Conservation (phyloP, 35 echinoderm and acorn worm genomes). For the Eucidaris tribuloides region DNA sequence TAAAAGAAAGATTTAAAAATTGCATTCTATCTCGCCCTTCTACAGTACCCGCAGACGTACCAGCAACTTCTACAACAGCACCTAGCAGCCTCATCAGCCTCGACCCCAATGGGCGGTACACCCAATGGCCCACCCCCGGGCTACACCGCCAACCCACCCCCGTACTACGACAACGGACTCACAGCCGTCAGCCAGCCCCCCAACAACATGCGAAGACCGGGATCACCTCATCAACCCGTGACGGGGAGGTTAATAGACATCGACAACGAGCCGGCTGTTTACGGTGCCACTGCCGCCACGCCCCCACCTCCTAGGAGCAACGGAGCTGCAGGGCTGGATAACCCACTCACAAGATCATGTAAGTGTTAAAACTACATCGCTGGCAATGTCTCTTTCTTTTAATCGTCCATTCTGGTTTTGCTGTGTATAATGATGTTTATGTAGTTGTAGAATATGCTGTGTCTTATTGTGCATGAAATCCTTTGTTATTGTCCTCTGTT, state of each 20-base stretch:
- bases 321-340: neutral
- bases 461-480: too few species aligned
- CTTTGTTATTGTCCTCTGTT: too few species aligned
- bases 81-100: neutral
- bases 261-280: neutral
- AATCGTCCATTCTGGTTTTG: too few species aligned
- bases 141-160: slow-evolving; percentile 3
- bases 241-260: slow-evolving; percentile 26
- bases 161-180: neutral
- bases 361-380: too few species aligned
- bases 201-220: neutral
- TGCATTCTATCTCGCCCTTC: too few species aligned
- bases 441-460: too few species aligned
- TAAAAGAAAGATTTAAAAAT: too few species aligned
- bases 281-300: neutral
- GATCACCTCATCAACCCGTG: neutral
- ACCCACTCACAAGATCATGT: slow-evolving; percentile 12
- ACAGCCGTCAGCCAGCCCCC: neutral
- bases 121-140: neutral
- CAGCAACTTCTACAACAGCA: neutral
- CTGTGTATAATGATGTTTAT: too few species aligned
- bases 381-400: too few species aligned
- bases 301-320: neutral
- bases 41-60: slow-evolving; percentile 6
- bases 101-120: neutral